Percentiles rank a stretch among this genome's conserved stretches.
These are phyloP conservation scores for Hippocampus abdominalis DNA, from an alignment of 2,113 vertebrate species.

Conservation along the genomic window DNA sequence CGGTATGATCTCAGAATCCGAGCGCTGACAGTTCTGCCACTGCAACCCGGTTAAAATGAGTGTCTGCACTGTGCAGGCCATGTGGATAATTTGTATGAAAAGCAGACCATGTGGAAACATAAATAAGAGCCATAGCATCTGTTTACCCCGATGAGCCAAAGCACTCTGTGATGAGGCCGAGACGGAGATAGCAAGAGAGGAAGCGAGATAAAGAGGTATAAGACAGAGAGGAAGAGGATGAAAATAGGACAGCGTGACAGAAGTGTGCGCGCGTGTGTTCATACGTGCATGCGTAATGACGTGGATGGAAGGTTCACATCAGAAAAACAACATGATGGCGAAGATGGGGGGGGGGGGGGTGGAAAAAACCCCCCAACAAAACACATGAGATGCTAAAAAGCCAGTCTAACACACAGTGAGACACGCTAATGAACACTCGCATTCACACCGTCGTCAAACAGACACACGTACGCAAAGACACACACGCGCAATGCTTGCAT, in stretches of 20 bases:
- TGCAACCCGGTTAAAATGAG: constrained; percentile 65
- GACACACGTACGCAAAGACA: constrained; percentile 28
- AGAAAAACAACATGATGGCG: constrained; percentile 29
- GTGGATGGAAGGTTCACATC: constrained; percentile 40
- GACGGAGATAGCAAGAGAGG: constrained; percentile 41
- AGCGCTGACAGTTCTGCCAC: constrained; percentile 53
- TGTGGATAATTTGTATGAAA: constrained; percentile 76
- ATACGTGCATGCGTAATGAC: constrained; percentile 15
- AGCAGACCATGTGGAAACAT: constrained; percentile 76
- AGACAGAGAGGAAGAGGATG: constrained; percentile 39
- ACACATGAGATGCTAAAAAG: constrained; percentile 51
- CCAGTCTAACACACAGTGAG: constrained; percentile 61
- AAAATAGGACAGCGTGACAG: constrained; percentile 51
- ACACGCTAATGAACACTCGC: constrained; percentile 67
- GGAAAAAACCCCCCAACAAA: neutral
- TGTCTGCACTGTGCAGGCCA: constrained; percentile 66
- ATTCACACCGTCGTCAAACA: constrained; percentile 57
- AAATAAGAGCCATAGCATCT: constrained; percentile 77
- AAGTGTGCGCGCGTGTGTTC: constrained; percentile 2
- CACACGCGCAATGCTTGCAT: constrained; percentile 64
- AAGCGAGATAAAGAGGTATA: constrained; percentile 25
- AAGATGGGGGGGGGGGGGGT: constrained; percentile 23
- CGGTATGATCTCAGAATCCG: constrained; percentile 56
- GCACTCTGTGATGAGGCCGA: constrained; percentile 49
- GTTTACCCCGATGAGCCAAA: constrained; percentile 71